phyloP scores from a whole-genome alignment of 92 coral and sea anemone species.

The Blastomussa wellsi region DNA sequence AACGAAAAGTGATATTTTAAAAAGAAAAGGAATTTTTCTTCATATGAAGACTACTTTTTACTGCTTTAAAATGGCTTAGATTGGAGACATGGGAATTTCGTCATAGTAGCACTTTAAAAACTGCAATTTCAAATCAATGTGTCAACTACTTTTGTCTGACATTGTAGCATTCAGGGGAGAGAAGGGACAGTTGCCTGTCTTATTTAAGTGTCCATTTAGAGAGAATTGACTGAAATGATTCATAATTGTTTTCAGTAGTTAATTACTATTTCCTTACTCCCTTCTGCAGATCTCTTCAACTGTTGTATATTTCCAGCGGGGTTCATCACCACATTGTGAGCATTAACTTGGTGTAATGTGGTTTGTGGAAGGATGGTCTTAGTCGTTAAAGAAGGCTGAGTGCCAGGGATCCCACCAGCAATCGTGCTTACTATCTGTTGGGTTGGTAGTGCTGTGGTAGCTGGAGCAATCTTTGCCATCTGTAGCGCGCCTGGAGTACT shows the following conservation, averaged over 20 bases:
- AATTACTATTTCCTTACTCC: conserved; percentile 26
- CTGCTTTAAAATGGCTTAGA: too few relatives aligned
- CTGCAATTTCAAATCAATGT: too few relatives aligned
- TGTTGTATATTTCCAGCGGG: conserved; percentile 66
- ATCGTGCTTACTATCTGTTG: conserved; percentile 42
- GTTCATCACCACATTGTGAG: conserved; percentile 42
- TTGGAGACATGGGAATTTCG: too few relatives aligned
- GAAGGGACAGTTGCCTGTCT: too few relatives aligned
- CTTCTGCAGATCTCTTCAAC: conserved; percentile 52
- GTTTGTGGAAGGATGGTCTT: conserved; percentile 78
- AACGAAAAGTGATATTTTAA: too few relatives aligned
- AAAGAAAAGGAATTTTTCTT: too few relatives aligned
- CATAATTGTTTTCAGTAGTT: not conserved
- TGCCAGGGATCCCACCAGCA: conserved; percentile 46
- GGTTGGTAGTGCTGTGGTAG: conserved; percentile 49
- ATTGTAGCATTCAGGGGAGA: too few relatives aligned
- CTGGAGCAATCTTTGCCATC: conserved; percentile 80
- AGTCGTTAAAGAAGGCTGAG: conserved; percentile 56
- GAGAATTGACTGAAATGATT: too few relatives aligned
- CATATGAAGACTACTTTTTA: too few relatives aligned
- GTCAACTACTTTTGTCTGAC: too few relatives aligned
- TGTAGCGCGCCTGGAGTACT: conserved; percentile 43
- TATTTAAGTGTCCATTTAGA: too few relatives aligned
- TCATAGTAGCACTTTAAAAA: too few relatives aligned
- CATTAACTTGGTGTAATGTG: conserved; percentile 24